Base-by-base conservation (phyloP, 2,113 vertebrate species). In the Corythaeola cristata region DNA sequence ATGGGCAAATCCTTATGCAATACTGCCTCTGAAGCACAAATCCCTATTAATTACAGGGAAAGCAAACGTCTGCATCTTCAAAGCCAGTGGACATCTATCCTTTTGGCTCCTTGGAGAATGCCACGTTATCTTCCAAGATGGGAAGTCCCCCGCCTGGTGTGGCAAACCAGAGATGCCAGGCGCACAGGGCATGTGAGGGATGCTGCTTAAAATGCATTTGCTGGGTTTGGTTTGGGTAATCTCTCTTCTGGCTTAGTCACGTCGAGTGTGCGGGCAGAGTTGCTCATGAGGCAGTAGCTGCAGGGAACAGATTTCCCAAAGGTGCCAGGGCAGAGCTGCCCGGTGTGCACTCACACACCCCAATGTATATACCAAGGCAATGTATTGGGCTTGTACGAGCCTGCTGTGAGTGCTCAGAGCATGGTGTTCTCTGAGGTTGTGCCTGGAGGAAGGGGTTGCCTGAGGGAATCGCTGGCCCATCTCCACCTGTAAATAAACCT, bases 11-110 rank as follows among this genome's bases (percentile, higher is more conserved):
- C 44, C 47, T 85, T 77, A 62, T 23, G 21, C 63, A 81, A 49
- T n/a, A 26, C 59, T 90, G 50, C 69, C 26, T 93, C 49, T 78
- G 81, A 88, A 75, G 39, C 58, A 85, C 78, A 73, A 66, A 90
- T 53, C 19, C 39, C 30, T 47, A 1, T 52, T 76, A 72, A 35
- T 93, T 72, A 47, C 2, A 4, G 17, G 27, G 37, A 50, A 86
- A 58, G 41, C 39, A 74, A 62, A 60, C 4, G 6, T 74, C 53
- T 73, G 15, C 24, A 24, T 44, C 85, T 93, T 83, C 63, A 90
- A 86, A 90, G 52, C 26, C 39, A 33, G 55, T 13, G 6, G n/a
- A 62, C 23, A 30, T 39, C 41, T 87, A 5, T 63, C 23, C 28
- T 12, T 52, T 30, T 60, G 39, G 11, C 30, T 73, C 37, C 45